Evolutionary conservation across 2,113 vertebrate genomes (phyloP).

Genomic region (Gasterosteus nipponicus): DNA sequence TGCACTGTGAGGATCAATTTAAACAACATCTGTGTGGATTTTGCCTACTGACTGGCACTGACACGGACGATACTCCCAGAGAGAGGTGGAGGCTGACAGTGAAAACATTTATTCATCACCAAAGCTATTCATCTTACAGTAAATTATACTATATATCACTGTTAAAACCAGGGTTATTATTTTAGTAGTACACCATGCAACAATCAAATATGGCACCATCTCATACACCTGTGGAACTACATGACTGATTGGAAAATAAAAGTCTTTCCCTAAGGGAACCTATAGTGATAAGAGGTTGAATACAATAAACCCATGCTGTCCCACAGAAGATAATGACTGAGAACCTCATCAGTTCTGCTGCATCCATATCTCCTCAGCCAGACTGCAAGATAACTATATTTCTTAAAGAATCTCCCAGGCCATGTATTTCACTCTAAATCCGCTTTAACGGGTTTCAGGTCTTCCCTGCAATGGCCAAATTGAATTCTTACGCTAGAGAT

Average conservation of each 20-base stretch:
- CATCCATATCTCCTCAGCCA: constrained; percentile 71
- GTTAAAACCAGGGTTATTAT: neutral
- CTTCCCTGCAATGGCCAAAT: constrained; percentile 63
- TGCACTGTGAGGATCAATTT: constrained; percentile 16
- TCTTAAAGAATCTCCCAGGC: constrained; percentile 56
- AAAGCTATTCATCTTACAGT: constrained; percentile 12
- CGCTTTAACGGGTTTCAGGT: constrained; percentile 68
- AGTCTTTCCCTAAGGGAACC: constrained; percentile 47
- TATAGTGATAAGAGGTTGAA: constrained; percentile 51
- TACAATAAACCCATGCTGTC: constrained; percentile 55
- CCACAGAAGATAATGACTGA: constrained; percentile 66
- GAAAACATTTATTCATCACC: constrained; percentile 1
- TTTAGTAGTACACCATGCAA: neutral
- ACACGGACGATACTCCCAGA: constrained; percentile 10
- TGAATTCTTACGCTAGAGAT: constrained; percentile 70
- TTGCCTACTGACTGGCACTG: constrained; percentile 27
- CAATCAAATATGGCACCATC: constrained; percentile 5
- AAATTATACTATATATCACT: no score
- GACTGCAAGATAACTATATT: constrained; percentile 69
- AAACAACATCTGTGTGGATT: constrained; percentile 29
- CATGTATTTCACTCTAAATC: constrained; percentile 71
- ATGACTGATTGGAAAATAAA: constrained; percentile 22
- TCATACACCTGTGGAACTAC: constrained; percentile 8
- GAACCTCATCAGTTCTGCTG: constrained; percentile 71
- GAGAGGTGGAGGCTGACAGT: neutral